A percentile compares a stretch with the other conserved stretches of the same genome.
Conservation (phyloP, 1,140 invertebrate species). For the Lordiphosa clarofinis region DNA sequence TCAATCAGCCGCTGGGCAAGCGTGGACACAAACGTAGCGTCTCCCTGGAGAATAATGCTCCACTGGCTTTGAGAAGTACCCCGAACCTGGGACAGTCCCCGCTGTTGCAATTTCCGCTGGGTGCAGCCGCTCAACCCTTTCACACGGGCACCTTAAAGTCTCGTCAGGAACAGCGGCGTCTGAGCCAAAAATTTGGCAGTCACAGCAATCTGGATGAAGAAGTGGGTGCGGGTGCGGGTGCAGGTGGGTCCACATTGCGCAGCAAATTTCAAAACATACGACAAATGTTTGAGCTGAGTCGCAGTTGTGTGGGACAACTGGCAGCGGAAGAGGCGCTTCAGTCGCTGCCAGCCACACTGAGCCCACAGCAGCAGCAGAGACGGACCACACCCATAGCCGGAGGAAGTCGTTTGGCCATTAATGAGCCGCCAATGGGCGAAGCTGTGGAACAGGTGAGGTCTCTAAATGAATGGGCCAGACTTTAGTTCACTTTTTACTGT, state of each 20-base stretch:
- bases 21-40: slow-evolving; percentile 75
- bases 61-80: slow-evolving; percentile 44
- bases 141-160: slow-evolving; percentile 77
- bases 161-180: slow-evolving; percentile 68
- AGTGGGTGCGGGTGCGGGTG: slow-evolving; percentile 4
- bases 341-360: slow-evolving; percentile 49
- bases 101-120: slow-evolving; percentile 35
- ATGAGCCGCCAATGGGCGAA: slow-evolving; percentile 35
- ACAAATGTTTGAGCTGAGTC: slow-evolving; percentile 77
- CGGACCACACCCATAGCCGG: slow-evolving; percentile 60
- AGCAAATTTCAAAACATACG: slow-evolving; percentile 77
- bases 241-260: slow-evolving; percentile 39
- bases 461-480: slow-evolving; percentile 18
- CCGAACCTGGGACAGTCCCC: slow-evolving; percentile 52
- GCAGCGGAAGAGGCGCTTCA: slow-evolving; percentile 44
- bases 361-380: slow-evolving; percentile 32
- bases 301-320: slow-evolving; percentile 38
- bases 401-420: slow-evolving; percentile 17
- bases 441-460: slow-evolving; percentile 54
- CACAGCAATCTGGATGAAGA: slow-evolving; percentile 74
- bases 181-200: slow-evolving; percentile 75
- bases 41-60: slow-evolving; percentile 68
- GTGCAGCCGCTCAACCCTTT: slow-evolving; percentile 16
- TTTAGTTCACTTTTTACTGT: neutral
- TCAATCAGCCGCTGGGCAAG: slow-evolving; percentile 32